Base-by-base conservation (phyloP, 2,113 vertebrate genomes). In the Tapirus terrestris region DNA sequence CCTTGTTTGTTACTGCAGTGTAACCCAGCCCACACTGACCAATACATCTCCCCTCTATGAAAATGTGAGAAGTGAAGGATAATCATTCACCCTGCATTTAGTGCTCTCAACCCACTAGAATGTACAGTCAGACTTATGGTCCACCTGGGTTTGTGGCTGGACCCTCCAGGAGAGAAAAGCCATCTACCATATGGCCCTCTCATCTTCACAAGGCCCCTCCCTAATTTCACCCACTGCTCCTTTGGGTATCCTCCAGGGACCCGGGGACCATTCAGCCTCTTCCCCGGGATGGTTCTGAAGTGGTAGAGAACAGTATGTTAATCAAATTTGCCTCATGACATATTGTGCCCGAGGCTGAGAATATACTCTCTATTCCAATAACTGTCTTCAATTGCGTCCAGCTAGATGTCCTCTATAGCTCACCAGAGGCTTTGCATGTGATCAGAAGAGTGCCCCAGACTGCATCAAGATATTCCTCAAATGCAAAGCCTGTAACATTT, bases 11-110 rank as follows among this genome's bases (percentile, higher is more conserved):
- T 25, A 80, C 58, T n/a, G 33, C 58, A 2, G 9, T 6, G 0
- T 31, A 36, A n/a, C 33, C 9, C 48, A 63, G 16, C 20, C 29
- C 39, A 10, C 5, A 8, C 63, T 68, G 89, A 75, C 85, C 0
- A 4, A 2, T 12, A 11, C 39, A 3, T 27, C 9, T 43, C 11
- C 68, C 14, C 1, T 61, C 53, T 6, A 9, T 14, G 51, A 23
- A 11, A 13, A 23, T 4, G 8, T 2, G 31, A 45, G 68, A 56
- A 1, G 2, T 31, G 17, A 82, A 17, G 65, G 63, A 2, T 2
- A 16, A 23, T 2, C 0, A 3, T 7, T 17, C 25, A 21, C 33
- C 31, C 10, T 13, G 2, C 0, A 0, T 3, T 8, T 10, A n/a
- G 36, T 29, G 18, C 2, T 43, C 20, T 68, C 60, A 21, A 39